Evolutionary conservation across 2,888 invertebrate species (phyloP).

Genomic region (Dysmachus trigonus): DNA sequence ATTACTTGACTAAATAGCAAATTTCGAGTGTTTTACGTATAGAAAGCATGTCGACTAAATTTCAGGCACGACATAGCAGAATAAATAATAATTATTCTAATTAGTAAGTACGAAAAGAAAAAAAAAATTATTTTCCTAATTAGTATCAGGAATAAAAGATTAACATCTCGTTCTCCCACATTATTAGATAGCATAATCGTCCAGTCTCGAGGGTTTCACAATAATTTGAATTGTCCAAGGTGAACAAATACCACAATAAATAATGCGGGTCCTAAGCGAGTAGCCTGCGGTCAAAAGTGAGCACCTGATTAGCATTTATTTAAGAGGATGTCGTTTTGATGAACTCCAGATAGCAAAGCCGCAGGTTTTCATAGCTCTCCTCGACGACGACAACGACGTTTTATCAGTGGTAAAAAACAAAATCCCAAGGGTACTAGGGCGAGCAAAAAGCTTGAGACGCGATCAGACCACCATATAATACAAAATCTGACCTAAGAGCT

Average conservation of each 20-base stretch:
- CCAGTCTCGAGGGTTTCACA: conserved; percentile 16
- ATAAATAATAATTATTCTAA: neutral
- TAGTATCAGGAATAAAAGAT: conserved; percentile 45
- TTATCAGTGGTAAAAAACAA: neutral
- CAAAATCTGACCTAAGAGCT: conserved; percentile 41
- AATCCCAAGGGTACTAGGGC: conserved; percentile 13
- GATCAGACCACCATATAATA: conserved; percentile 31
- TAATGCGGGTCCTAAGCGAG: conserved; percentile 9
- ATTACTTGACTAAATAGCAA: conserved; percentile 11
- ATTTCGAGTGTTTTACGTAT: neutral
- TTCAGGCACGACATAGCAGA: neutral
- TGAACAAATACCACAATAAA: conserved; percentile 45
- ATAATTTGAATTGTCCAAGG: conserved; percentile 48
- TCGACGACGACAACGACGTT: neutral
- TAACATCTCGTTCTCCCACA: neutral
- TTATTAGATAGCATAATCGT: conserved; percentile 12
- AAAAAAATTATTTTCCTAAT: conserved; percentile 45
- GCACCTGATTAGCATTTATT: conserved; percentile 50
- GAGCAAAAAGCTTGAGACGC: conserved; percentile 7
- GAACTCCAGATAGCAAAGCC: conserved; percentile 42
- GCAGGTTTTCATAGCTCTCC: conserved; percentile 4
- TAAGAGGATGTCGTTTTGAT: conserved; percentile 47
- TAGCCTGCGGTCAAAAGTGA: conserved; percentile 28
- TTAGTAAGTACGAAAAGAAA: neutral
- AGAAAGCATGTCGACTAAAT: neutral